These are phyloP conservation scores for Pectinophora gossypiella DNA, from an alignment of 1,140 invertebrate genomes.

Conservation along the genomic window DNA sequence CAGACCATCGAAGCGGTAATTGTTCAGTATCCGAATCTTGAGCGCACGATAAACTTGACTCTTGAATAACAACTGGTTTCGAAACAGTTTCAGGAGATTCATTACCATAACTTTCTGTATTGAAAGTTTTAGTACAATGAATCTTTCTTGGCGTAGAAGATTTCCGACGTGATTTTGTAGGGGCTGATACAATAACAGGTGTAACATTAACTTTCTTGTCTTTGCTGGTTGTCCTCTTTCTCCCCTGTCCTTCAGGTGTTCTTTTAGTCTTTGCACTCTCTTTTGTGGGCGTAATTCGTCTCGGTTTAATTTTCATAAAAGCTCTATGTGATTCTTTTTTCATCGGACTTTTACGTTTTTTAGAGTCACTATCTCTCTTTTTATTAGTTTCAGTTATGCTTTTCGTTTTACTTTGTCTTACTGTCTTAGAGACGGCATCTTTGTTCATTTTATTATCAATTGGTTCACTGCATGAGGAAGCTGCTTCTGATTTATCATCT, in stretches of 20 bases:
- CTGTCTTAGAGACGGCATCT: not conserved
- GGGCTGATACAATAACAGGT: slow-evolving; percentile 19
- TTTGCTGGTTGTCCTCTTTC: slow-evolving; percentile 35
- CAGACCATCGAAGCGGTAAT: slow-evolving; percentile 45
- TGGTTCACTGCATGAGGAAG: slow-evolving; percentile 24
- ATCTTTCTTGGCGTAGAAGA: slow-evolving; percentile 65
- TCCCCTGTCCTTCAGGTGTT: slow-evolving; percentile 17
- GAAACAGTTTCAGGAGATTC: slow-evolving; percentile 35
- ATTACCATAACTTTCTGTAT: slow-evolving; percentile 35
- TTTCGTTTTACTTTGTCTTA: slow-evolving; percentile 24
- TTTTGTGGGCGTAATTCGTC: slow-evolving; percentile 45
- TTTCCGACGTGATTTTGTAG: slow-evolving; percentile 60
- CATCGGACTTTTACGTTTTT: slow-evolving; percentile 38
- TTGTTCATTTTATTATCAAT: slow-evolving; percentile 19
- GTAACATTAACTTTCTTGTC: slow-evolving; percentile 25
- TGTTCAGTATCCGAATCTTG: slow-evolving; percentile 51
- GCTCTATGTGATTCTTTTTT: slow-evolving; percentile 46
- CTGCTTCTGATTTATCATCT: slow-evolving; percentile 14
- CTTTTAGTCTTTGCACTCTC: slow-evolving; percentile 27
- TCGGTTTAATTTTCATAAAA: slow-evolving; percentile 60
- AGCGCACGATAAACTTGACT: slow-evolving; percentile 12
- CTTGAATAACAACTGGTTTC: slow-evolving; percentile 15
- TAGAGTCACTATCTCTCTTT: slow-evolving; percentile 11
- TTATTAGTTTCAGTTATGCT: slow-evolving; percentile 22
- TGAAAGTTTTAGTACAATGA: slow-evolving; percentile 50